A percentile compares a stretch with the other conserved stretches of the same genome.
Conservation (phyloP, 2,113 vertebrate genomes). For the Serilophus lunatus region DNA sequence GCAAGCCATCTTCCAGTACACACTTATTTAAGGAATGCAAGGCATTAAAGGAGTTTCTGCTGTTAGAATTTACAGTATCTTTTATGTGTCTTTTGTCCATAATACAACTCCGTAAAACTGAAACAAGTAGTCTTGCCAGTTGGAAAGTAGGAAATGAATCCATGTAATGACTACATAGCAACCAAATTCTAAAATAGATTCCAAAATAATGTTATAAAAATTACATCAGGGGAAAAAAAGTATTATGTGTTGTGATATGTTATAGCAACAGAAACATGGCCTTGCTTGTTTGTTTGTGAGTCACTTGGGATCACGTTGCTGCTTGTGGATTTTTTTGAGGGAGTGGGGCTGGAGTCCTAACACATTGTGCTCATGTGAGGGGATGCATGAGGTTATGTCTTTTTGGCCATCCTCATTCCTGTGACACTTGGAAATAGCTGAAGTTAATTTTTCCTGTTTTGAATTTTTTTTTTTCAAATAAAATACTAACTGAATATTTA, state of each 20-base stretch:
- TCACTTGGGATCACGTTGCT: not conserved
- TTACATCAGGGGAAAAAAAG: not conserved
- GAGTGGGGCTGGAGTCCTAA: not conserved
- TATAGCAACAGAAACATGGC: not conserved
- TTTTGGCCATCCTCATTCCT: not conserved
- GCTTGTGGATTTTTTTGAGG: not conserved
- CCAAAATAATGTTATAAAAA: conserved; percentile 27
- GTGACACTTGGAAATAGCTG: not conserved
- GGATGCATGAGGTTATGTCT: not conserved
- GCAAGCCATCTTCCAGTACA: not conserved
- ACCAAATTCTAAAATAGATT: conserved; percentile 47
- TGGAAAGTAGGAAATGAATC: conserved; percentile 35
- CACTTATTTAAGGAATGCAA: not conserved
- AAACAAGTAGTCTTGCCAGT: conserved; percentile 13
- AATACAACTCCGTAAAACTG: conserved; percentile 19
- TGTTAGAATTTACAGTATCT: not conserved
- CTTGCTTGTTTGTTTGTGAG: not conserved
- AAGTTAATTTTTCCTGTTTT: not conserved
- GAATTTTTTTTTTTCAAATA: not conserved
- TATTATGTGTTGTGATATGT: not conserved
- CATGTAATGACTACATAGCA: not conserved
- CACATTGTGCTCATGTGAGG: accelerated
- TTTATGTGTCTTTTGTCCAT: conserved; percentile 14
- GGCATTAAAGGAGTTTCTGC: not conserved
- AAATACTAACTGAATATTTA: not conserved